phyloP scores from a whole-genome alignment of 2,113 vertebrate species.

The Pantherophis guttatus region DNA sequence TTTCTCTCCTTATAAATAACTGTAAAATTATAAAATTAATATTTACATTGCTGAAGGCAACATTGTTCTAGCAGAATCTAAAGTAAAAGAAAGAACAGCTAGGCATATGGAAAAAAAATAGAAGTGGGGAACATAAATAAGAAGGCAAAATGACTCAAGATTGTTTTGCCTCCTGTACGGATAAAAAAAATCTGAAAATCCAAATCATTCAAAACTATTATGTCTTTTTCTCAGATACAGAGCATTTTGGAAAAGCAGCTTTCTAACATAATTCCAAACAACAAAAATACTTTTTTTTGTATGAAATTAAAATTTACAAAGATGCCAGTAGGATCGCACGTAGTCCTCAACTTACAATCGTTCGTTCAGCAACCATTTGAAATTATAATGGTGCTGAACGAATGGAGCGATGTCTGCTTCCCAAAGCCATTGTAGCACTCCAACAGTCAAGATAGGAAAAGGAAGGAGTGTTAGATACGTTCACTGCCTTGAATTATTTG shows the following conservation, averaged over 20 bases:
- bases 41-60: conserved; percentile 27
- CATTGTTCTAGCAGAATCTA: not conserved
- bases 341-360: not conserved
- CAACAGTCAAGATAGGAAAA: not conserved
- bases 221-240: not conserved
- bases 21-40: not conserved
- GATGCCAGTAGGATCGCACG: not conserved
- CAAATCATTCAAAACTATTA: not conserved
- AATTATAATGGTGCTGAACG: not conserved
- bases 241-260: not conserved
- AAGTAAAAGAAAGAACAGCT: conserved; percentile 6
- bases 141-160: not conserved
- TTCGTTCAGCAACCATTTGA: not conserved
- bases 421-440: not conserved
- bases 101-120: conserved; percentile 1
- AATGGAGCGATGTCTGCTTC: not conserved
- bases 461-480: no score
- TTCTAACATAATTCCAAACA: not conserved
- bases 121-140: not conserved
- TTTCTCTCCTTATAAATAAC: not conserved
- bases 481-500: no score
- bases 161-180: not conserved
- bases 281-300: not conserved
- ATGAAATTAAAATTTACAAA: not conserved
- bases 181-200: not conserved